phyloP scores from a whole-genome alignment of 2,797 vertebrate species.

The Alosa sapidissima region DNA sequence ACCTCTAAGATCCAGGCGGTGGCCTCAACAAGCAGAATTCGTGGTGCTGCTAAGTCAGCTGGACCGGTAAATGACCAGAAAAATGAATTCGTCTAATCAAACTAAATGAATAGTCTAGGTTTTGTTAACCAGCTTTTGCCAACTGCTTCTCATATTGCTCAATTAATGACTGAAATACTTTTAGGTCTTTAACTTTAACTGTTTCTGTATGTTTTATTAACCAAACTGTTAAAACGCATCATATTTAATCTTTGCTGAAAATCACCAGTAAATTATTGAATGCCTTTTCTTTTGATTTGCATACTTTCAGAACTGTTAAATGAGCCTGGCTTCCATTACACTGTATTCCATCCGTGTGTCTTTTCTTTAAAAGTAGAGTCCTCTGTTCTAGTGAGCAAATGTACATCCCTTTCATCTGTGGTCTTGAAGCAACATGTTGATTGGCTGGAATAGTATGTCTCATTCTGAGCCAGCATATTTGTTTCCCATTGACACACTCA shows the following conservation, averaged over 20 bases:
- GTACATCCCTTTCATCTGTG: not conserved
- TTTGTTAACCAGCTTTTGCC: not conserved
- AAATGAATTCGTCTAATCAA: conserved; percentile 49
- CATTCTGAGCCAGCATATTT: not conserved
- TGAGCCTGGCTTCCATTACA: not conserved
- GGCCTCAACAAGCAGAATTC: conserved; percentile 45
- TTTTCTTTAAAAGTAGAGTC: not conserved
- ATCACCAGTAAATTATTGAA: not conserved
- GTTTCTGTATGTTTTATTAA: not conserved
- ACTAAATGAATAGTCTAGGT: conserved; percentile 29
- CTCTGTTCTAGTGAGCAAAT: not conserved
- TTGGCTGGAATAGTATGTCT: no score
- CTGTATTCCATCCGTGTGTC: not conserved
- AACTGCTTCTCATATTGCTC: not conserved
- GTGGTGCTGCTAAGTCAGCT: conserved; percentile 44
- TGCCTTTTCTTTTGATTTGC: not conserved
- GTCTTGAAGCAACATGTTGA: no score
- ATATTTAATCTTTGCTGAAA: not conserved
- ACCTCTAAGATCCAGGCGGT: conserved; percentile 54
- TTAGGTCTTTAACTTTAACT: not conserved
- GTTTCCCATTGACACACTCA: not conserved
- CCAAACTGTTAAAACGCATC: not conserved
- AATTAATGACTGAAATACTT: not conserved
- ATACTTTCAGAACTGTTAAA: not conserved
- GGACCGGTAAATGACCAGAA: conserved; percentile 52